Conservation (phyloP, 2,797 vertebrate species). For the Gastrophryne carolinensis region DNA sequence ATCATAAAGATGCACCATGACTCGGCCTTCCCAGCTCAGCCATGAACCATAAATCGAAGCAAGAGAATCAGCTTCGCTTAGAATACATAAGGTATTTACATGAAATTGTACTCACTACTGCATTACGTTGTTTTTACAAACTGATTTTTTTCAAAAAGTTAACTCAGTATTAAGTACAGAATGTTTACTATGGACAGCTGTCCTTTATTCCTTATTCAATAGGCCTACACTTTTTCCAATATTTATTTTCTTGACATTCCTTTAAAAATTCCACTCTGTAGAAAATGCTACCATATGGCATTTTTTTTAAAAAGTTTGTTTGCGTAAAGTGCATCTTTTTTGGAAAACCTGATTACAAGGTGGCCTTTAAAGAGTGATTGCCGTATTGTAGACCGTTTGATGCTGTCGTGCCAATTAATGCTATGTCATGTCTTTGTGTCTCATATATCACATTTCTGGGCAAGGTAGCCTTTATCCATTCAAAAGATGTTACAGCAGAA, state of each 20-base stretch:
- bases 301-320: not conserved
- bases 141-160: too few species aligned
- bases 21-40: too few species aligned
- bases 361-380: constrained; percentile 56
- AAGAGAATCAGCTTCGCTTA: too few species aligned
- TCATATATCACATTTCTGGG: constrained; percentile 54
- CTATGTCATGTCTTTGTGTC: constrained; percentile 59
- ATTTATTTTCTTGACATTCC: not conserved
- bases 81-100: too few species aligned
- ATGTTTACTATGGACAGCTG: too few species aligned
- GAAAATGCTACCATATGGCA: not conserved
- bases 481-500: constrained; percentile 53
- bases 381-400: constrained; percentile 55
- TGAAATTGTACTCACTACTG: too few species aligned
- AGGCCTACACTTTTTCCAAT: not conserved
- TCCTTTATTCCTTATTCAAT: too few species aligned
- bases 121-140: too few species aligned
- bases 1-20: too few species aligned
- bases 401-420: constrained; percentile 67
- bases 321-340: constrained; percentile 21
- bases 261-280: not conserved
- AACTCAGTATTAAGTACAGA: too few species aligned
- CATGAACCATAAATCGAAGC: too few species aligned
- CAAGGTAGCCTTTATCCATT: constrained; percentile 57
- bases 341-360: constrained; percentile 24